Evolutionary conservation across 1,140 invertebrate species (phyloP), one percentile per base, ranked within the genome.

Genomic region (Heliothis subflexa): DNA sequence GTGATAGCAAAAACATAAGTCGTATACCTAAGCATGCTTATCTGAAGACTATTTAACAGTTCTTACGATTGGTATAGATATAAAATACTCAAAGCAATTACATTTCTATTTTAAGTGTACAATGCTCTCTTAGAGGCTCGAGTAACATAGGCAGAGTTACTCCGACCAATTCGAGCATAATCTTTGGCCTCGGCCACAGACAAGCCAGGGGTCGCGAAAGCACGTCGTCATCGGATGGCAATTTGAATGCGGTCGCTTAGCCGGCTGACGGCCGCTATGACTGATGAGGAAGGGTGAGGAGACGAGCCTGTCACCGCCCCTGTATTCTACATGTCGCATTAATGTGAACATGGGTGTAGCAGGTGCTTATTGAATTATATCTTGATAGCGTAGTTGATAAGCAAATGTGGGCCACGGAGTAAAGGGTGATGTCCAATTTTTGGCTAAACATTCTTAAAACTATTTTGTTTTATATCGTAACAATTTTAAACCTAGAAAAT

Each of bases 221-320:
- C 90, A 92, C 91, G 88, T 81, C 91, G 93, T 94, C 93, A 94
- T 93, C 87, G 86, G 78, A 85, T 86, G 86, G 91, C 89, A 94
- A 94, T 94, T 94, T 94, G 93, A 94, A 94, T 94, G 92, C 86
- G 91, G 88, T 88, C 91, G 91, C 91, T 93, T 93, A 93, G 92
- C 89, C 88, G 89, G 84, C 78, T 91, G 90, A 91, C 90, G 88
- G 84, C 86, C 85, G 86, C 82, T 85, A 94, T 94, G 93, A 94
- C 91, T 94, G 93, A 94, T 94, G 93, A 91, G 88, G 85, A 93
- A 92, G 91, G 91, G 93, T 93, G 88, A 89, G 89, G 87, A 89
- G 16, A 91, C 89, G 81, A 78, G 86, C 87, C 85, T 89, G 91
- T 91, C 92, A 92, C 88, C 88, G 83, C 83, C 84, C 87, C 82